Base-by-base conservation (phyloP, 2,888 invertebrate species). In the Dexiosoma caninum region DNA sequence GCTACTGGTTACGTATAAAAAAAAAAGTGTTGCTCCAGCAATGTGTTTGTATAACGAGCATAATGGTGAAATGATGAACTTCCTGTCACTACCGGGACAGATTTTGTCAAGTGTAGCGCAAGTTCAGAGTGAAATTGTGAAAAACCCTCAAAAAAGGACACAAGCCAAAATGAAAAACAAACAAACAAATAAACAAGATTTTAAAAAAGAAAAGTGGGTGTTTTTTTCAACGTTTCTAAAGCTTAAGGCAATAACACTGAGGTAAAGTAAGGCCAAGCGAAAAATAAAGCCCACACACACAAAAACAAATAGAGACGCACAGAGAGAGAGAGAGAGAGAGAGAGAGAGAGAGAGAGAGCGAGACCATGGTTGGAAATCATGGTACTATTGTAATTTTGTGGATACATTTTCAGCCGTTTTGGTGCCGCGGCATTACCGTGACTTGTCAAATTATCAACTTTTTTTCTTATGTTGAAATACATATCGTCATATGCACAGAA, bases 41-140 rank as follows among this genome's bases (percentile, higher is more conserved):
- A 71, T 62, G 35, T 19, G 21, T 37, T 10, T 44, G 21, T 30
- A 40, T 51, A 57, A 60, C 51, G 59, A 59, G 53, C 42, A 71
- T 70, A 70, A 70, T 76, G 60, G 35, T 53, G 30, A 66, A 76
- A 53, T 76, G 60, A 71, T 71, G 75, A 80, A 75, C 71, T 80
- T 76, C 71, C 80, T 80, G 80, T 55, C 80, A 76, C 62, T 76
- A 60, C 66, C 80, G 80, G 66, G 66, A 60, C 32, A 76, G 51
- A 32, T 80, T 64, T 76, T 53, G 37, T 71, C 78, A 67, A 76
- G 80, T 67, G 80, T 80, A 80, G 80, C 75, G 80, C 80, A 80
- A 80, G 80, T 80, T 80, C 80, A 80, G 75, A 76, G 66, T 53
- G 70, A 69, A 71, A 76, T 21, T 60, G 40, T 53, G 21, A 46